Evolutionary conservation across 2,888 invertebrate species (phyloP), one percentile per base, ranked within the genome.

Genomic region (Camponotus fellah): DNA sequence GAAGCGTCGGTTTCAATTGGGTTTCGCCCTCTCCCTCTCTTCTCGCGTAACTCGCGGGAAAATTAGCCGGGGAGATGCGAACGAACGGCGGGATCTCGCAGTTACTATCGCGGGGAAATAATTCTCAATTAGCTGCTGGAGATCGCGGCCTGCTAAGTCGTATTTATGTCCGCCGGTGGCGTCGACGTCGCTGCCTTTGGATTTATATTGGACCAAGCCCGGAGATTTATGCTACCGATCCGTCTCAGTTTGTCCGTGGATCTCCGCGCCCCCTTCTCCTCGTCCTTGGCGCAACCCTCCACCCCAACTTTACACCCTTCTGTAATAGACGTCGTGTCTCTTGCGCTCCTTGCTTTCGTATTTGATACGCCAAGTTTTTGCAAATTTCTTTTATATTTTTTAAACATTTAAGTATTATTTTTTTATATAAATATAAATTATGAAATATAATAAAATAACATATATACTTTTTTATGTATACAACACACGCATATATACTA

Each of bases 221-320:
- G 87, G 92, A 93, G 94, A 94, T 94, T 94, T 94, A 95, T 94
- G 92, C 90, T 91, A 91, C 87, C 93, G 91, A 94, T 94, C 93
- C 92, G 93, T 94, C 94, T 94, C 94, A 94, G 93, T 94, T 94
- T 94, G 92, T 92, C 88, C 86, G 84, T 82, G 65, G 85, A 89
- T 88, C 87, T 84, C 89, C 81, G 53, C 43, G 87, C 80, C 83
- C 88, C 62, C 40, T n/a, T 53, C 53, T 12, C 72, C 43, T 53
- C 80, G 76, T 74, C 40, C 84, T 60, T 62, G 74, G 14, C n/a
- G 12, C 53, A 32, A 62, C 58, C 71, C 81, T 53, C 49, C 21
- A 65, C 21, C 26, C 71, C 46, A 46, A 34, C 69, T 75, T 46
- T 37, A 34, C 60, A 56, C 37, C 58, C 83, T n/a, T 60, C 14